These are phyloP conservation scores for Raja brachyura DNA, from an alignment of 2,113 vertebrate species.

Conservation along the genomic window DNA sequence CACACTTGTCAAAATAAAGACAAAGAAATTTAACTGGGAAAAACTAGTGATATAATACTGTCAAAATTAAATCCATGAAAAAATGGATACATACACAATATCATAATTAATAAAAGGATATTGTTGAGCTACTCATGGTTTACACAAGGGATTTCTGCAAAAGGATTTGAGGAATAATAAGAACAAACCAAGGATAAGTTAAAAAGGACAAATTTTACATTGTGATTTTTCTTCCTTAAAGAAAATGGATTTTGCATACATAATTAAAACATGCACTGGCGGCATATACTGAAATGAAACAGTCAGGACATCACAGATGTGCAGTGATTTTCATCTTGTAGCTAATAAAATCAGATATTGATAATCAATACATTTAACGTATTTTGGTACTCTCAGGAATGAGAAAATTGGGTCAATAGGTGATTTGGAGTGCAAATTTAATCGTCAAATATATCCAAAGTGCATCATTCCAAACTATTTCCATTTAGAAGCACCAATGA, in stretches of 20 bases:
- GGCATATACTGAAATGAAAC: neutral
- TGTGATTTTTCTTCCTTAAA: neutral
- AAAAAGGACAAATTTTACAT: neutral
- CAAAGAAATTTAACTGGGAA: neutral
- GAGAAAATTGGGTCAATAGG: neutral
- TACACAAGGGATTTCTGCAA: neutral
- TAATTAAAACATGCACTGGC: neutral
- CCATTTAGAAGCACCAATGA: neutral
- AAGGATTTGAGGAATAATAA: neutral
- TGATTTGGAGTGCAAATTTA: neutral
- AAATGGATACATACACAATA: neutral
- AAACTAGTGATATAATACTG: neutral
- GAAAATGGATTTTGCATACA: neutral
- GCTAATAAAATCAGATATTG: neutral
- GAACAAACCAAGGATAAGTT: neutral
- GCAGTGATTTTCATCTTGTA: neutral
- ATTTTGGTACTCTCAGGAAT: neutral
- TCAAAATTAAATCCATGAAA: neutral
- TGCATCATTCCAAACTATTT: conserved; percentile 1
- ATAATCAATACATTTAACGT: neutral
- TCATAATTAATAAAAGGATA: neutral
- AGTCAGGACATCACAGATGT: neutral
- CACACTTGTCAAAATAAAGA: neutral
- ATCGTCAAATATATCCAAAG: neutral
- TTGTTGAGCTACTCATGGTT: neutral